Base-by-base conservation (phyloP, 2,888 invertebrate genomes). In the Mystacides longicornis region DNA sequence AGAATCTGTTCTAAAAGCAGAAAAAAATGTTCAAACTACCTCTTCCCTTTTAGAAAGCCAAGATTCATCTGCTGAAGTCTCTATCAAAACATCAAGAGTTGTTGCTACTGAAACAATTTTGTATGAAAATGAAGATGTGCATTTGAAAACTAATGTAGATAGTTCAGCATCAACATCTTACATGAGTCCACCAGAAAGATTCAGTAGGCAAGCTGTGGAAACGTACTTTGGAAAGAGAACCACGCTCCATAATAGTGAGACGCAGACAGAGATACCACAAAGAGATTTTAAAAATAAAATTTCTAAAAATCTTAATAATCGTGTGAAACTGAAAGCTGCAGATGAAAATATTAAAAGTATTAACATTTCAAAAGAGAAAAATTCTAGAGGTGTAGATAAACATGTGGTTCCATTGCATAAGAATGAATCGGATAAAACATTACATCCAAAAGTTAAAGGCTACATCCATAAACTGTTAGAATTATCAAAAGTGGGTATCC, bases 111-210 rank as follows among this genome's bases (percentile, higher is more conserved):
- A 58, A 27, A 45, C 51, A 31, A 49, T 54, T 2, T 52, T 22
- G n/a, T 23, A 52, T n/a, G 49, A 49, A 23, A 56, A 52, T 9
- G 52, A 46, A 22, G 51, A 23, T 5, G 7, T 3, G 3, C 7
- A 7, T 27, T 27, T 27, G 11, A 55, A 50, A 27, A 48, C 57
- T 1, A 48, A 21, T 18, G 73, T 76, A 71, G 75, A 75, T 62
- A 76, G 77, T 14, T 75, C 77, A 1, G 75, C 75, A 14, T 77
- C 77, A 2, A 77, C 77, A 9, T 71, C 76, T 0, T 77, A 77
- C 59, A 71, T 77, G 75, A 77, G 77, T 59, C 77, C 77, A 4
- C 77, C 77, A 42, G 77, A 77, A 57, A 63, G 71, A 59, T 67
- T 77, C 11, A 60, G 74, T 54, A 54, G 56, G 7, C 51, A 54